Conservation (phyloP, 2,113 vertebrate species). For the Corydoras sp. region DNA sequence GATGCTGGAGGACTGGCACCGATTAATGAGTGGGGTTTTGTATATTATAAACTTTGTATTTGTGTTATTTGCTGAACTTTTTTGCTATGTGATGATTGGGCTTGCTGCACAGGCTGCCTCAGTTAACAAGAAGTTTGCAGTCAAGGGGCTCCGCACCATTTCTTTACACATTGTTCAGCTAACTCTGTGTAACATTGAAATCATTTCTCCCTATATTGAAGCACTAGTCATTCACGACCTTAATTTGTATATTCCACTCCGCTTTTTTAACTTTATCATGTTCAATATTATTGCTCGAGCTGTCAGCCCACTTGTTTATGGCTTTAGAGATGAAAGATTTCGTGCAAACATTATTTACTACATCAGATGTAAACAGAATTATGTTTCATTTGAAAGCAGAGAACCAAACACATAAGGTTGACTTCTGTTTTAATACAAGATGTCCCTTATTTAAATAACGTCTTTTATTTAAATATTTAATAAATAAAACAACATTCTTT, state of each 20-base stretch:
- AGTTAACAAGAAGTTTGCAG: conserved; percentile 34
- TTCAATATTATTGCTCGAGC: conserved; percentile 45
- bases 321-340: conserved; percentile 47
- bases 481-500: too few species aligned
- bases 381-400: conserved; percentile 16
- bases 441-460: too few species aligned
- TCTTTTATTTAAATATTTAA: too few species aligned
- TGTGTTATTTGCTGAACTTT: conserved; percentile 8
- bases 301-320: conserved; percentile 48
- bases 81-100: conserved; percentile 43
- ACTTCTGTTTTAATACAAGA: too few species aligned
- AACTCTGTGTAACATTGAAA: conserved; percentile 33
- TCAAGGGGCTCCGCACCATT: conserved; percentile 44
- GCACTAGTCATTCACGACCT: conserved; percentile 18
- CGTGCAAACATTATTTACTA: conserved; percentile 23
- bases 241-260: conserved; percentile 10
- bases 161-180: conserved; percentile 51
- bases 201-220: conserved; percentile 40
- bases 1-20: conserved; percentile 6
- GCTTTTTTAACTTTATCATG: conserved; percentile 39
- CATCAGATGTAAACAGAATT: conserved; percentile 26
- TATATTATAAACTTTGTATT: conserved; percentile 8
- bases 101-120: conserved; percentile 37
- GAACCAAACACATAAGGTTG: neutral
- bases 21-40: neutral